Conservation (phyloP, 23 tunicate species). For the Pegea sp. region DNA sequence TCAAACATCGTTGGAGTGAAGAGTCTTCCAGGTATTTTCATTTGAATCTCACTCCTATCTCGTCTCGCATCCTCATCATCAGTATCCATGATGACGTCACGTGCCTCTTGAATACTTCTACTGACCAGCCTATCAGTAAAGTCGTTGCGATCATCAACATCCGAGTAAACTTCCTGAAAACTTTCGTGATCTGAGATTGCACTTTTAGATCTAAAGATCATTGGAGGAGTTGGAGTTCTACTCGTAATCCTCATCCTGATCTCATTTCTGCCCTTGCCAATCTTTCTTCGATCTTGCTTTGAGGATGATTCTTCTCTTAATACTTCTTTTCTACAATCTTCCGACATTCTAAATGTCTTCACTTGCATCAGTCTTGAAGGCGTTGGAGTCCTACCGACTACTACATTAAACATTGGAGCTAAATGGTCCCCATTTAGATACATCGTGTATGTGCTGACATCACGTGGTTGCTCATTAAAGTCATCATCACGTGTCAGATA, state of each 20-base stretch:
- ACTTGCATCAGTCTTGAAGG: not conserved
- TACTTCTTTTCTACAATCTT: not conserved
- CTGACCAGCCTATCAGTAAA: not conserved
- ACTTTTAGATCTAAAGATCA: not conserved
- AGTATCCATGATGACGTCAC: slow-evolving; percentile 2
- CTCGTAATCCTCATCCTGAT: not conserved
- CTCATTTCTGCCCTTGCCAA: no score
- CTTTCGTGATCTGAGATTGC: no score
- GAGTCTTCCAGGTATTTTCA: not conserved
- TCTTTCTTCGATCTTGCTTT: no score
- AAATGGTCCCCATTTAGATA: not conserved
- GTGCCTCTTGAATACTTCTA: slow-evolving; percentile 1
- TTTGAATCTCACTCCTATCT: not conserved
- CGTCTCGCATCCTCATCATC: not conserved
- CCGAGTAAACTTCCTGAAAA: no score
- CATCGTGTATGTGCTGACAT: not conserved
- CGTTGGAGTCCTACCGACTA: not conserved
- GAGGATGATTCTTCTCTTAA: no score
- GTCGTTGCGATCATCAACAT: not conserved
- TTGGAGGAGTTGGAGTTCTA: not conserved
- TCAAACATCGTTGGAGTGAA: not conserved
- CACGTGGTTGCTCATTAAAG: no score
- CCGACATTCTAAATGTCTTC: no score
- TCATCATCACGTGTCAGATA: no score
- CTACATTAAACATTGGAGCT: not conserved